A percentile compares a stretch with the other conserved stretches of the same genome.
phyloP scores from a whole-genome alignment of 1,140 invertebrate species.

The Nephila pilipes region DNA sequence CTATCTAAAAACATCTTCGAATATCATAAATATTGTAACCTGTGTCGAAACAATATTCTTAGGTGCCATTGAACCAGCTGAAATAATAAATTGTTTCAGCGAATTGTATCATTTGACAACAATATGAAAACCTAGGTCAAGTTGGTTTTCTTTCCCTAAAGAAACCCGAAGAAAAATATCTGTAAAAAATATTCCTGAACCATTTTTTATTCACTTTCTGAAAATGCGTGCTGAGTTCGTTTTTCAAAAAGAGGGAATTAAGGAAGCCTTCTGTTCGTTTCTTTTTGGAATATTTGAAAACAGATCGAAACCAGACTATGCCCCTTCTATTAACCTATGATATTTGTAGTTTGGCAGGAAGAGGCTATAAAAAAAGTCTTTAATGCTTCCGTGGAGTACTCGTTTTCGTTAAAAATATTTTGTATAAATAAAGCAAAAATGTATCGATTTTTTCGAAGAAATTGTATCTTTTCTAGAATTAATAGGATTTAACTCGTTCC shows the following conservation, averaged over 20 bases:
- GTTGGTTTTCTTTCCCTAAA: not conserved
- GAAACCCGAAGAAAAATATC: not conserved
- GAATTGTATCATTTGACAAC: not conserved
- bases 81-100: not conserved
- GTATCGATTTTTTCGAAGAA: not conserved
- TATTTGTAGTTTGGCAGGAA: not conserved
- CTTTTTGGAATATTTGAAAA: not conserved
- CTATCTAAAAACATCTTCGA: not conserved
- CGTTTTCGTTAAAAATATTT: not conserved
- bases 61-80: not conserved
- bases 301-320: conserved; percentile 16
- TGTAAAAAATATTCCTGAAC: no score
- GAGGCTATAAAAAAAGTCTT: not conserved
- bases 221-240: not conserved
- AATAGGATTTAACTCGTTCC: no score
- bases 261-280: not conserved
- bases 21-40: not conserved
- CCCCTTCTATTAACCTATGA: conserved; percentile 18
- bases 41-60: not conserved
- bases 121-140: not conserved
- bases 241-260: not conserved
- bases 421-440: not conserved
- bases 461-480: no score
- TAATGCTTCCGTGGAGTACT: not conserved
- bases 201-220: no score